Percentiles rank a stretch among this genome's conserved stretches.
These are phyloP conservation scores for Clupea harengus DNA, from an alignment of 2,113 vertebrate species.

Conservation along the genomic window DNA sequence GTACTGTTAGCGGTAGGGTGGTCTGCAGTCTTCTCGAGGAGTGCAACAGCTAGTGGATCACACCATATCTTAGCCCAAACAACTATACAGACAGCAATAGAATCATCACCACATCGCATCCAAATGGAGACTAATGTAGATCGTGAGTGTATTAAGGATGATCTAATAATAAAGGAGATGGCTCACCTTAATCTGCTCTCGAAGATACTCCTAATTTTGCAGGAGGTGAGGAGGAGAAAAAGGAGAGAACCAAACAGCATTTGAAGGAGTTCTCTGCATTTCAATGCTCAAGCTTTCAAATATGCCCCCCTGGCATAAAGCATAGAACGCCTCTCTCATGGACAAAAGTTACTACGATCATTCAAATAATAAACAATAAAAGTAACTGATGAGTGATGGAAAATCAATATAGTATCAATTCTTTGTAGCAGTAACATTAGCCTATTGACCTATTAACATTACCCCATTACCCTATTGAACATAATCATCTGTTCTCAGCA, in stretches of 20 bases:
- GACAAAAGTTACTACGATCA: too few relatives aligned
- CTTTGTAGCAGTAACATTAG: too few relatives aligned
- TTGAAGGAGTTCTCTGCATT: not conserved
- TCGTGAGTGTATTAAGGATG: not conserved
- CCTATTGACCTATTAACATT: too few relatives aligned
- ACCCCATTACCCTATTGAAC: too few relatives aligned
- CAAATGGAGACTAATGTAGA: not conserved
- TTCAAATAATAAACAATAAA: not conserved
- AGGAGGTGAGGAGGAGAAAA: slow-evolving; percentile 19
- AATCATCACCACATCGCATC: too few relatives aligned
- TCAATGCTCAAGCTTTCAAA: too few relatives aligned
- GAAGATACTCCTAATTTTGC: slow-evolving; percentile 82
- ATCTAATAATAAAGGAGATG: slow-evolving; percentile 5
- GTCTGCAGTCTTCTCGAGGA: slow-evolving; percentile 78
- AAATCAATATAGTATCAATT: too few relatives aligned
- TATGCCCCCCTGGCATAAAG: too few relatives aligned
- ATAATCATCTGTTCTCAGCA: too few relatives aligned
- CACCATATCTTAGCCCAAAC: not conserved
- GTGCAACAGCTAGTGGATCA: slow-evolving; percentile 76
- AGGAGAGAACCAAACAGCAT: not conserved
- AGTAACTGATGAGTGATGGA: not conserved
- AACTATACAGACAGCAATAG: too few relatives aligned
- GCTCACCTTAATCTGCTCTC: slow-evolving; percentile 89
- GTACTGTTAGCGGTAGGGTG: slow-evolving; percentile 82
- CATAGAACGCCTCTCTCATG: too few relatives aligned